phyloP scores from a whole-genome alignment of 2,797 vertebrate genomes.

The Anguilla anguilla region DNA sequence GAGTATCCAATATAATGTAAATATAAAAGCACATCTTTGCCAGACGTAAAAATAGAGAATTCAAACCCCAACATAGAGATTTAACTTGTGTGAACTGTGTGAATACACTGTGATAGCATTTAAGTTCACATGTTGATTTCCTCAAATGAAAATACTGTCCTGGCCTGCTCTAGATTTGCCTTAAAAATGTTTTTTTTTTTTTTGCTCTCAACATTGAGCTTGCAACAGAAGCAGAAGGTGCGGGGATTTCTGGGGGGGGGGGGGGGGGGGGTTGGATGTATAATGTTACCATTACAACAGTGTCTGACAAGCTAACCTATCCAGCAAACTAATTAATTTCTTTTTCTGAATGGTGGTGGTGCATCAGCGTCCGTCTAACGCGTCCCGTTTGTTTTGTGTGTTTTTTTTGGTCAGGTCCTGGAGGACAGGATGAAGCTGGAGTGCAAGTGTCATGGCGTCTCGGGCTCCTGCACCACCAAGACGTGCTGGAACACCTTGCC shows the following conservation, averaged over 20 bases:
- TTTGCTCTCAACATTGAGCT: background rate
- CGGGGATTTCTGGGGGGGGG: background rate
- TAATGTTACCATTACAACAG: background rate
- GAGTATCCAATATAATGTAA: background rate
- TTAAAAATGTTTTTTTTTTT: background rate
- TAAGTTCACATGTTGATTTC: background rate
- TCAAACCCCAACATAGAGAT: background rate
- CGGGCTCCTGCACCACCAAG: conserved; percentile 96
- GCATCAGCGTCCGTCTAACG: background rate
- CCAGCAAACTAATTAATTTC: background rate
- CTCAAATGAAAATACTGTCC: background rate
- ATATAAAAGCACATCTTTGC: background rate
- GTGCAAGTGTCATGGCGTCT: conserved; percentile 97
- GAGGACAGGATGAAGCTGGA: conserved; percentile 96
- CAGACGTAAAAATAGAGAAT: background rate
- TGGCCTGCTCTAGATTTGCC: background rate
- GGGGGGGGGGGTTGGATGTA: background rate
- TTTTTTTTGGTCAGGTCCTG: conserved; percentile 75
- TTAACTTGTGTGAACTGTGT: background rate
- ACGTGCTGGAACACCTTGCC: conserved; percentile 98
- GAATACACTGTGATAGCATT: background rate
- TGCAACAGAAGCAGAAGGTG: background rate
- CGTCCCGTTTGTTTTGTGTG: conserved; percentile 14
- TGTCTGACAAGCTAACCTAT: background rate
- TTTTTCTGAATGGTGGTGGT: too few species aligned